Conservation (phyloP, 2,888 invertebrate genomes). For the Poecilus cupreus region DNA sequence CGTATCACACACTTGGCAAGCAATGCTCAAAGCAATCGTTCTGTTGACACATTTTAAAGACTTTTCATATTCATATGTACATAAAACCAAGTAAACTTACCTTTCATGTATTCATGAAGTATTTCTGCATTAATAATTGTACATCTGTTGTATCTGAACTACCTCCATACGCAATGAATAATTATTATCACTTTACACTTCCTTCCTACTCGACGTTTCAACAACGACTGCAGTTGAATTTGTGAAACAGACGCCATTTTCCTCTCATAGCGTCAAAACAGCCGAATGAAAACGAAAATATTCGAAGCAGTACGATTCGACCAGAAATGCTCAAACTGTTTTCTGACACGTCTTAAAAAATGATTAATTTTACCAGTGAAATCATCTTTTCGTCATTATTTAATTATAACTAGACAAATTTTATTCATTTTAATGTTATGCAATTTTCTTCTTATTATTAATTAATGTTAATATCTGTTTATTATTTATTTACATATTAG, state of each 20-base stretch:
- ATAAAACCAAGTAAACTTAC: slow-evolving; percentile 37
- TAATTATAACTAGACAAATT: background rate
- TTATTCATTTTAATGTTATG: background rate
- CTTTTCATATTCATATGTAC: slow-evolving; percentile 50
- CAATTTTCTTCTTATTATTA: background rate
- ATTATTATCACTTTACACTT: slow-evolving; percentile 33
- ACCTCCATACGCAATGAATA: slow-evolving; percentile 28
- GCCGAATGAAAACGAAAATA: slow-evolving; percentile 31
- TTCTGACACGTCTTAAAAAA: background rate
- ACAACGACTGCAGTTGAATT: slow-evolving; percentile 58
- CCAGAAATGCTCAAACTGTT: background rate
- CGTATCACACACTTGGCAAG: slow-evolving; percentile 66
- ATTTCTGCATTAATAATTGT: slow-evolving; percentile 32
- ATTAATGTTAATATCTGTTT: too few species aligned
- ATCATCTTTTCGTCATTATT: background rate
- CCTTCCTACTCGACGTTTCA: slow-evolving; percentile 46
- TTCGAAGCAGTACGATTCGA: slow-evolving; percentile 17
- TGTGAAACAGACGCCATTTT: slow-evolving; percentile 54
- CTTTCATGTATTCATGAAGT: slow-evolving; percentile 26
- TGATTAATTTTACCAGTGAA: background rate
- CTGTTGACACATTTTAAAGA: slow-evolving; percentile 53
- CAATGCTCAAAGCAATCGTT: slow-evolving; percentile 64
- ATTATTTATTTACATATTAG: too few species aligned
- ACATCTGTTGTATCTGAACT: slow-evolving; percentile 30
- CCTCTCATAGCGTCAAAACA: slow-evolving; percentile 55